Percentiles rank a stretch among this genome's conserved stretches.
phyloP scores from a whole-genome alignment of 2,797 vertebrate genomes.

The Notamacropus eugenii region DNA sequence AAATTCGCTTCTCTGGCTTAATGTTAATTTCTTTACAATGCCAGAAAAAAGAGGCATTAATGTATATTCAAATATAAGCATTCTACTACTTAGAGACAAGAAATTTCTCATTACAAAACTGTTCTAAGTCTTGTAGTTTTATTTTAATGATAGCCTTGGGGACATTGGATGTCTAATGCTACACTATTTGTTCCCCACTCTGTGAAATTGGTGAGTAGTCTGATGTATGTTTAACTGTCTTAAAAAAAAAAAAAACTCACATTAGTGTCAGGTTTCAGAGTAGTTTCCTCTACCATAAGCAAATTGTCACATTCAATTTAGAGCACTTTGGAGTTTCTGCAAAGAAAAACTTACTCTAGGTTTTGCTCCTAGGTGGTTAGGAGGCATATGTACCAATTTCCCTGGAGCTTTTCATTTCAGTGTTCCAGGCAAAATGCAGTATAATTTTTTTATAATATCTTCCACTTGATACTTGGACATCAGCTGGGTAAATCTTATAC shows the following conservation, averaged over 20 bases:
- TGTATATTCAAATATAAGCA: not conserved
- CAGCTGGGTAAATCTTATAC: not conserved
- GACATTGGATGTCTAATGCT: not conserved
- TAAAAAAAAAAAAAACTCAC: not conserved
- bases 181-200: not conserved
- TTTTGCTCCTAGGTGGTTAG: not conserved
- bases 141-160: not conserved
- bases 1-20: not conserved
- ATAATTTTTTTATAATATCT: not conserved
- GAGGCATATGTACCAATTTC: not conserved
- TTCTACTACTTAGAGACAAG: not conserved
- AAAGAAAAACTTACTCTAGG: slow-evolving; percentile 22
- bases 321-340: not conserved
- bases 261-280: not conserved
- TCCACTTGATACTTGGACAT: not conserved
- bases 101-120: not conserved
- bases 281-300: not conserved
- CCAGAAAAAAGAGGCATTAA: not conserved
- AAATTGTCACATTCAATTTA: slow-evolving; percentile 23
- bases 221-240: not conserved
- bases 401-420: not conserved
- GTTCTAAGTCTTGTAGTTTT: not conserved
- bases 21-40: not conserved
- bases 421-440: slow-evolving; percentile 9
- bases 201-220: not conserved